A percentile compares a stretch with the other conserved stretches of the same genome.
These are phyloP conservation scores for Drosophila tropicalis DNA, from an alignment of 1,140 invertebrate species.

Conservation along the genomic window DNA sequence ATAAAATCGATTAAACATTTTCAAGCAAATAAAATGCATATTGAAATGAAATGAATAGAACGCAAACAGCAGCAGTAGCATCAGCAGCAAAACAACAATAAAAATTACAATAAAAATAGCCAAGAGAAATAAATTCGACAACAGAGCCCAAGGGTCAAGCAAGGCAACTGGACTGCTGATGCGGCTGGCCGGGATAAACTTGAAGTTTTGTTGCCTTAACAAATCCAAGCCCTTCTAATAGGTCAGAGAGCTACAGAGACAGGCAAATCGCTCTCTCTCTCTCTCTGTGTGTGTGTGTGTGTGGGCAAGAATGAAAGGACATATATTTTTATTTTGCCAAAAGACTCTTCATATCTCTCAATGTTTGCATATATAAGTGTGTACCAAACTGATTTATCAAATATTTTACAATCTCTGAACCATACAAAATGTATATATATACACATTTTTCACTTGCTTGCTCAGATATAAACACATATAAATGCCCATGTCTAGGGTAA, in stretches of 20 bases:
- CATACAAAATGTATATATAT: neutral
- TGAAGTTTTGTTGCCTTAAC: slow-evolving; percentile 33
- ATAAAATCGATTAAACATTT: slow-evolving; percentile 79
- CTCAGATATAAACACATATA: neutral
- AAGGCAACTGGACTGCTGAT: slow-evolving; percentile 3
- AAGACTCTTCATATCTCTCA: neutral
- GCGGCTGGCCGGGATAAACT: slow-evolving; percentile 11
- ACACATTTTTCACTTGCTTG: slow-evolving; percentile 13
- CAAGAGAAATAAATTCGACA: neutral
- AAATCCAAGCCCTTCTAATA: slow-evolving; percentile 36
- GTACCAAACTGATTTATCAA: slow-evolving; percentile 51
- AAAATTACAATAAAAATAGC: slow-evolving; percentile 25
- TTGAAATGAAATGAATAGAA: slow-evolving; percentile 68
- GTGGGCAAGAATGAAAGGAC: slow-evolving; percentile 3
- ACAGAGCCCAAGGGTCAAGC: neutral
- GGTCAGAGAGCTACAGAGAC: neutral
- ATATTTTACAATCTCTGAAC: slow-evolving; percentile 32
- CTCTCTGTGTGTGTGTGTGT: too few species aligned
- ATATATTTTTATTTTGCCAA: neutral
- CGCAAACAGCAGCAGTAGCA: slow-evolving; percentile 34
- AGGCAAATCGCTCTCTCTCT: neutral
- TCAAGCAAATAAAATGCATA: slow-evolving; percentile 73
- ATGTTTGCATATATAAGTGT: slow-evolving; percentile 25
- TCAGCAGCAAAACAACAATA: slow-evolving; percentile 22
- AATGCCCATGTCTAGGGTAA: slow-evolving; percentile 29